phyloP scores from a whole-genome alignment of 2,888 invertebrate genomes.

The Liodrosophila aerea region DNA sequence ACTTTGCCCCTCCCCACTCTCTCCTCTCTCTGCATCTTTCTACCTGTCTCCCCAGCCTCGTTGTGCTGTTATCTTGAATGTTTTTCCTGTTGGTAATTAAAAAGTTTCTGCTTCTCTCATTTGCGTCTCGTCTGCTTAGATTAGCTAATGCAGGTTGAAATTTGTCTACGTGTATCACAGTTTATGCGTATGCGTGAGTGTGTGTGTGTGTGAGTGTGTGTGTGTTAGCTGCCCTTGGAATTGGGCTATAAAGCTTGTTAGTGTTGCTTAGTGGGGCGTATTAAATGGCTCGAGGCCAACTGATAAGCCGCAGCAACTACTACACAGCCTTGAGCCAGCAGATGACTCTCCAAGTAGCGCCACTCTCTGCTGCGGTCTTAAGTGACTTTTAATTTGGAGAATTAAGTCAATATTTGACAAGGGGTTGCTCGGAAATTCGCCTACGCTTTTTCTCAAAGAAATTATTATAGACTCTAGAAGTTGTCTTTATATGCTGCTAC shows the following conservation, averaged over 20 bases:
- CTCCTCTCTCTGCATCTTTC: neutral
- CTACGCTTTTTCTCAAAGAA: no score
- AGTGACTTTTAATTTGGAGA: constrained; percentile 27
- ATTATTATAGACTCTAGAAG: no score
- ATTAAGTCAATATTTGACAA: constrained; percentile 5
- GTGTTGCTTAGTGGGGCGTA: constrained; percentile 26
- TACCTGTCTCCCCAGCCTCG: constrained; percentile 2
- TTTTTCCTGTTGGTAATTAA: constrained; percentile 74
- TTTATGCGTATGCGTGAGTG: constrained; percentile 19
- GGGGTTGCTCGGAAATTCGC: no score
- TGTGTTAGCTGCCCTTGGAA: constrained; percentile 41
- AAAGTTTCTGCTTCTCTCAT: constrained; percentile 58
- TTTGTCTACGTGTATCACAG: neutral
- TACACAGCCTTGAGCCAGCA: constrained; percentile 11
- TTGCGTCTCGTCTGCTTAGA: constrained; percentile 43
- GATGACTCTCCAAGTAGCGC: neutral
- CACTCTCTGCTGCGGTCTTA: constrained; percentile 3
- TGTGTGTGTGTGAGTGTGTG: constrained; percentile 20
- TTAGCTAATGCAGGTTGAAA: constrained; percentile 65
- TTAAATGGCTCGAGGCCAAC: constrained; percentile 25
- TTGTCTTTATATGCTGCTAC: no score
- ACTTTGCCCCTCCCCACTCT: neutral
- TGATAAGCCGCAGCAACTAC: constrained; percentile 26
- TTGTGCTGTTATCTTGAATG: constrained; percentile 60
- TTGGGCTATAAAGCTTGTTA: constrained; percentile 34